These are phyloP conservation scores for Mythimna pallens DNA, from an alignment of 2,888 invertebrate genomes.

Conservation along the genomic window DNA sequence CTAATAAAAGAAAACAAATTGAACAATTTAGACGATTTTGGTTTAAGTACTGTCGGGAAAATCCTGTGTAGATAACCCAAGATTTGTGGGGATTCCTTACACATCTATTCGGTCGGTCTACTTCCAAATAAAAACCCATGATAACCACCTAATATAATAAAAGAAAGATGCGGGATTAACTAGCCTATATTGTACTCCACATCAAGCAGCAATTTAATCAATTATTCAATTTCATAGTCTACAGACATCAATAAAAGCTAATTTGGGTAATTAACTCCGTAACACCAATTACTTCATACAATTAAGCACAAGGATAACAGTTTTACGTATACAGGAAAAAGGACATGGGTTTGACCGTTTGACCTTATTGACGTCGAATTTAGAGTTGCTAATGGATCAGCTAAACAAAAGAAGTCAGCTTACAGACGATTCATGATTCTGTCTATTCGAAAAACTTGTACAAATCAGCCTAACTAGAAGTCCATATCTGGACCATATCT, in stretches of 20 bases:
- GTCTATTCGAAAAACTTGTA: no score
- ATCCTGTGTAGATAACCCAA: background rate
- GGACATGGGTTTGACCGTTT: constrained; percentile 7
- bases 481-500: no score
- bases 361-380: constrained; percentile 13
- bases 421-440: no score
- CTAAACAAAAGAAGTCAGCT: no score
- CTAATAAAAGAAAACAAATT: no score
- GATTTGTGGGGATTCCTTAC: background rate
- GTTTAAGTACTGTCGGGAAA: background rate
- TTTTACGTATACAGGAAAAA: background rate
- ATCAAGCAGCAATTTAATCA: background rate
- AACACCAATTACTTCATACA: constrained; percentile 9
- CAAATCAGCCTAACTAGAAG: no score
- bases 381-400: no score
- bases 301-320: constrained; percentile 8
- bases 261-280: constrained; percentile 4
- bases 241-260: constrained; percentile 1
- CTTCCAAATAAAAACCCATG: background rate
- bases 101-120: background rate
- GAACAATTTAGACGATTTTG: no score
- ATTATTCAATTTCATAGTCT: background rate
- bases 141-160: background rate
- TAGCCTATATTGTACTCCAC: background rate
- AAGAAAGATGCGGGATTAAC: background rate